These are phyloP conservation scores for Parazoanthus darwini DNA, from an alignment of 92 coral and sea anemone genomes.

Conservation along the genomic window DNA sequence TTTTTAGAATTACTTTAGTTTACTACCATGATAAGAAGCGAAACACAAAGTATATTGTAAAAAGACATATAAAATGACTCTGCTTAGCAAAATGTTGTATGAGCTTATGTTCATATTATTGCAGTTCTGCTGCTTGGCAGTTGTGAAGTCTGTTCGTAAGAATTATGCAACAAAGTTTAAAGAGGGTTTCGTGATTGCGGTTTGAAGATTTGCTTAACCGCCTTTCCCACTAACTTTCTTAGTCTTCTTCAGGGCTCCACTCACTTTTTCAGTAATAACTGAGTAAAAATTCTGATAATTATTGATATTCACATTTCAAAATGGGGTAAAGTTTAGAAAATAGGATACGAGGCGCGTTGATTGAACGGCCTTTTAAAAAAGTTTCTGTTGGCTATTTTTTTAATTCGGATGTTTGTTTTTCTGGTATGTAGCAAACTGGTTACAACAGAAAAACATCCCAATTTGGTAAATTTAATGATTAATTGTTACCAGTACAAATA, in stretches of 20 bases:
- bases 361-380: neutral
- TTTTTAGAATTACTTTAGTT: neutral
- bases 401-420: neutral
- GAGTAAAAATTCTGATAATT: neutral
- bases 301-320: neutral
- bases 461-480: neutral
- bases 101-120: neutral
- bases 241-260: neutral
- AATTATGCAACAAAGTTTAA: neutral
- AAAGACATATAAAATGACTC: neutral
- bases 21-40: neutral
- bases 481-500: neutral
- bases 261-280: no score
- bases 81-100: neutral
- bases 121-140: neutral
- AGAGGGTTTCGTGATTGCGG: neutral
- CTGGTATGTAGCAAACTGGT: slow-evolving; percentile 6
- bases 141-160: no score
- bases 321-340: no score
- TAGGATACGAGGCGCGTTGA: neutral
- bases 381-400: neutral
- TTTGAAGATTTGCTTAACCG: no score
- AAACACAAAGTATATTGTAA: neutral
- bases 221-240: no score
- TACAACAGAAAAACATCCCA: neutral